A percentile compares a stretch with the other conserved stretches of the same genome.
These are phyloP conservation scores for Heterochromis multidens DNA, from an alignment of 2,113 vertebrate species.

Conservation along the genomic window DNA sequence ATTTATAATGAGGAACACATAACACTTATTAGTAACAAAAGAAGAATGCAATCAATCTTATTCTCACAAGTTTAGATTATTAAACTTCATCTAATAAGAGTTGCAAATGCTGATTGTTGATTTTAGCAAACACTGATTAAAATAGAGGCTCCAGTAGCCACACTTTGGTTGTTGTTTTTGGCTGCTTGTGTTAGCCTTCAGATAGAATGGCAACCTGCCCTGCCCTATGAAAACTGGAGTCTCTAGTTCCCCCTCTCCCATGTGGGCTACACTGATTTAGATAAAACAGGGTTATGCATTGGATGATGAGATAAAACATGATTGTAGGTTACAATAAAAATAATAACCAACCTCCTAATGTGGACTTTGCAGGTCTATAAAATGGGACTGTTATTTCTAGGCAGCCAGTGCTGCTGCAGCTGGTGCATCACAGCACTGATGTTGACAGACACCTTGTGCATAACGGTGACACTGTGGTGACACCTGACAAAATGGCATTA, in stretches of 20 bases:
- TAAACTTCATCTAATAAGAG: not conserved
- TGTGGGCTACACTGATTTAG: not conserved
- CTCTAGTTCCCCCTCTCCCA: not conserved
- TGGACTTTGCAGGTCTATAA: not conserved
- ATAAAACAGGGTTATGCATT: not conserved
- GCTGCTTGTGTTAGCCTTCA: not conserved
- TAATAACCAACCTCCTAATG: not conserved
- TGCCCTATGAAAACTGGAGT: not conserved
- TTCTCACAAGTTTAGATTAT: not conserved
- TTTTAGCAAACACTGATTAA: not conserved
- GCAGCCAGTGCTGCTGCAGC: too few relatives aligned
- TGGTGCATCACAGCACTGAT: not conserved
- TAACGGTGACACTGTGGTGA: not conserved
- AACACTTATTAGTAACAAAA: not conserved
- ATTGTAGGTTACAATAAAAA: not conserved
- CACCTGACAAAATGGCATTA: not conserved
- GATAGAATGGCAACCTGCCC: not conserved
- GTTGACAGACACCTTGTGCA: not conserved
- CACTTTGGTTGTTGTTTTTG: too few relatives aligned
- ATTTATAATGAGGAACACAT: not conserved
- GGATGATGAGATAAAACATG: not conserved
- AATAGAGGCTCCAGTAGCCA: not conserved
- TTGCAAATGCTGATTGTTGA: not conserved
- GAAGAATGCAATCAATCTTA: not conserved
- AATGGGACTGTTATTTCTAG: fast-evolving